phyloP scores from a whole-genome alignment of 2,888 invertebrate genomes.

The Nowickia ferox region DNA sequence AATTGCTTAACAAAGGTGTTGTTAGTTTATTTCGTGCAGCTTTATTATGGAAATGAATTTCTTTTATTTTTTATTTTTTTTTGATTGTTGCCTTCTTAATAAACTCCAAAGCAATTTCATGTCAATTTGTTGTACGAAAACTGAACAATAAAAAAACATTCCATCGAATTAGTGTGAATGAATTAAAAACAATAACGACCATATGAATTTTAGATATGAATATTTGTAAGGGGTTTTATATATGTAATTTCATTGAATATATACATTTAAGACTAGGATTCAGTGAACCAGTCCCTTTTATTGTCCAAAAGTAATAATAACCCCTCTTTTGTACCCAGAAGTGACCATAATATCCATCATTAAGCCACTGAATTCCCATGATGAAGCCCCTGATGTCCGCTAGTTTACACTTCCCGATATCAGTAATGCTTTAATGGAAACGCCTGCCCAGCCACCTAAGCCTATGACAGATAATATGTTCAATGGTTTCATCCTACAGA shows the following conservation, averaged over 20 bases:
- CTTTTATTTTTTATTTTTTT: conserved; percentile 24
- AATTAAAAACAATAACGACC: conserved; percentile 15
- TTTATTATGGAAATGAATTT: conserved; percentile 61
- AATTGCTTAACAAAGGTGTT: conserved; percentile 54
- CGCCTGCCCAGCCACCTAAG: too few relatives aligned
- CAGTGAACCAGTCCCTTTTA: too few relatives aligned
- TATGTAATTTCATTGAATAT: background rate
- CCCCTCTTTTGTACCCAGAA: too few relatives aligned
- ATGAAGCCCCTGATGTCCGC: too few relatives aligned
- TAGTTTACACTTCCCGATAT: too few relatives aligned
- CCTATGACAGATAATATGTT: too few relatives aligned
- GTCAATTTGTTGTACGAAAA: conserved; percentile 62
- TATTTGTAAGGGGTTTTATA: background rate
- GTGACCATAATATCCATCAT: too few relatives aligned
- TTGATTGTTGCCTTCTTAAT: conserved; percentile 51
- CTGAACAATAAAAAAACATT: conserved; percentile 29
- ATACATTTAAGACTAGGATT: background rate
- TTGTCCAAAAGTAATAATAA: too few relatives aligned
- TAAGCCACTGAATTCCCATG: too few relatives aligned
- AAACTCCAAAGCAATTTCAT: conserved; percentile 63
- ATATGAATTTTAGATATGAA: background rate
- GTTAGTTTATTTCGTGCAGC: conserved; percentile 46
- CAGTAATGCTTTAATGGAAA: too few relatives aligned
- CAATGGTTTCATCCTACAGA: too few relatives aligned
- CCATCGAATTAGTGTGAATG: conserved; percentile 46